These are phyloP conservation scores for Australoheros scitulus DNA, from an alignment of 2,113 vertebrate genomes.

Conservation along the genomic window DNA sequence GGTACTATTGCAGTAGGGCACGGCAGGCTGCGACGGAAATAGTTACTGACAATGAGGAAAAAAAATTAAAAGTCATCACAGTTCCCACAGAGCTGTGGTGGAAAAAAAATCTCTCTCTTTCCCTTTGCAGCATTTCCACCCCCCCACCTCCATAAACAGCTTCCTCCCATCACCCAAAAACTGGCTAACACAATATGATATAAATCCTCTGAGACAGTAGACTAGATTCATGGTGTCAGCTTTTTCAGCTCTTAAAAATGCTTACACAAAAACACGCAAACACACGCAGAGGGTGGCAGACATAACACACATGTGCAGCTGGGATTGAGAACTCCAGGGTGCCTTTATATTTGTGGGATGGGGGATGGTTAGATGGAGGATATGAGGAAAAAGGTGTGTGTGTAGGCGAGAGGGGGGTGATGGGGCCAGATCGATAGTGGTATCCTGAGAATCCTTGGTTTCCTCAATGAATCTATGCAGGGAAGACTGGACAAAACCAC, in stretches of 20 bases:
- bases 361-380: slow-evolving; percentile 43
- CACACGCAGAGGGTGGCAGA: background rate
- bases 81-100: slow-evolving; percentile 3
- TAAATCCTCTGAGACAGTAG: slow-evolving; percentile 43
- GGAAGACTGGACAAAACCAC: slow-evolving; percentile 38
- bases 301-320: slow-evolving; percentile 26
- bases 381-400: background rate
- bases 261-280: background rate
- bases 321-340: slow-evolving; percentile 18
- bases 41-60: slow-evolving; percentile 37
- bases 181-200: slow-evolving; percentile 37
- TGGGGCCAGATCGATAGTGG: slow-evolving; percentile 53
- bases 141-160: slow-evolving; percentile 20
- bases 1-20: background rate
- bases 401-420: slow-evolving; percentile 6
- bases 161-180: slow-evolving; percentile 49
- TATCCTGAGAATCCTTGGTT: slow-evolving; percentile 52
- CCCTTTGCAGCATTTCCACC: slow-evolving; percentile 47
- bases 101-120: background rate
- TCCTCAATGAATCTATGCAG: slow-evolving; percentile 53
- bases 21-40: slow-evolving; percentile 27
- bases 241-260: slow-evolving; percentile 38
- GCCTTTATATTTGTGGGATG: slow-evolving; percentile 9
- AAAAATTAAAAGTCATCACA: slow-evolving; percentile 38
- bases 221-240: slow-evolving; percentile 42